Percentiles rank a stretch among this genome's conserved stretches.
Conservation (phyloP, 2,113 vertebrate species). For the Mirounga angustirostris region DNA sequence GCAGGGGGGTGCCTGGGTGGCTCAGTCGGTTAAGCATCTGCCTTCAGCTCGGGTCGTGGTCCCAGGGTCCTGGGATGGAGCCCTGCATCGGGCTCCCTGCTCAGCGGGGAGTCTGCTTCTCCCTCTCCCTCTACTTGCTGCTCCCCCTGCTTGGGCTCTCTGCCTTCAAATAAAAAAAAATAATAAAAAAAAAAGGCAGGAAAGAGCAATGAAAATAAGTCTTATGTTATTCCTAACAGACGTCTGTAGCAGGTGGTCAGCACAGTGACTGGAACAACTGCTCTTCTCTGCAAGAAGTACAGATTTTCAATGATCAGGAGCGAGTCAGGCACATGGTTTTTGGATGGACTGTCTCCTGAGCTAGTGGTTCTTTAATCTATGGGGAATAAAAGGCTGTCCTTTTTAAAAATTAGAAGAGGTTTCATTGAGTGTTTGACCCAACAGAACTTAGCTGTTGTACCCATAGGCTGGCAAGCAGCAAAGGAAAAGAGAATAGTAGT, state of each 20-base stretch:
- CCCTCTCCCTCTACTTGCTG: too few relatives aligned
- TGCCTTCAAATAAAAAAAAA: too few relatives aligned
- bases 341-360: background rate
- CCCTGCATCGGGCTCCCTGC: too few relatives aligned
- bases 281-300: background rate
- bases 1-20: background rate
- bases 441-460: background rate
- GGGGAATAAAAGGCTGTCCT: background rate
- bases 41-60: too few relatives aligned
- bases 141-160: too few relatives aligned
- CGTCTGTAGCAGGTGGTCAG: background rate
- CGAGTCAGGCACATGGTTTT: background rate
- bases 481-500: background rate
- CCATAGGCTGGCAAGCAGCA: background rate
- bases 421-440: background rate
- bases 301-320: background rate
- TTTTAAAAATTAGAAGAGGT: conserved; percentile 17
- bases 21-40: too few relatives aligned
- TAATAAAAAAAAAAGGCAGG: background rate
- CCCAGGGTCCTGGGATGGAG: too few relatives aligned
- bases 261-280: background rate
- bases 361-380: background rate
- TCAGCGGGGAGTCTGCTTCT: too few relatives aligned
- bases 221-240: background rate
- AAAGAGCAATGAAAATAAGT: background rate